Base-by-base conservation (phyloP, 2,888 invertebrate species). In the Dasypolia templi region DNA sequence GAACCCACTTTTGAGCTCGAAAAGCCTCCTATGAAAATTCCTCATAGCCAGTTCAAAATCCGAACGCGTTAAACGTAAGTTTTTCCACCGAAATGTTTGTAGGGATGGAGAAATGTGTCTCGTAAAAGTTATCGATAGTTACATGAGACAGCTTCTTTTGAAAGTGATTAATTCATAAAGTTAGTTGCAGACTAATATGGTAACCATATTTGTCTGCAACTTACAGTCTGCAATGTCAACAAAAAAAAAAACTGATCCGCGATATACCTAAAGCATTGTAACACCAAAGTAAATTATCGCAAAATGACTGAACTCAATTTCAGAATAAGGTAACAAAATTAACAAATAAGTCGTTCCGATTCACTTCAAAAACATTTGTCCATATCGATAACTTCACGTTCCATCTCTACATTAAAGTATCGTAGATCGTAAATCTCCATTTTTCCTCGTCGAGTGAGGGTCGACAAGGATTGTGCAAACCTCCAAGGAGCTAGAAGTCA, bases 391-490 rank as follows among this genome's bases (percentile, higher is more conserved):
- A 39, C 39, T 39, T 9, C 17, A 58, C 29, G 5, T 59, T 61
- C 32, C 83, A 56, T 19, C 66, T 32, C 81, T 72, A 63, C 26
- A 72, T 78, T 75, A 82, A 85, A 87, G 87, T 87, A 88, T 90
- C 79, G 76, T 56, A 73, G 83, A 87, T 91, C 93, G 92, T 95
- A 95, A 95, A 95, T 95, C 93, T 92, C 87, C 92, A 90, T 93
- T 94, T 93, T 94, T 92, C 91, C 88, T 75, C 76, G 73, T 64
- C 80, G 82, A 82, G 74, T 79, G 86, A 87, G 88, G 89, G 90
- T 89, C 90, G 89, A 86, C 86, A 84, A 86, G 89, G 89, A 90
- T 92, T 91, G 91, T 85, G 91, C 89, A 90, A 89, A 91, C 89
- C 88, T 88, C 89, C 87, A 69, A 83, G 82, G 87, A 90, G 88